Percentiles rank a stretch among this genome's conserved stretches.
Conservation (phyloP, 2,888 invertebrate genomes). For the Scrobipalpa costella region DNA sequence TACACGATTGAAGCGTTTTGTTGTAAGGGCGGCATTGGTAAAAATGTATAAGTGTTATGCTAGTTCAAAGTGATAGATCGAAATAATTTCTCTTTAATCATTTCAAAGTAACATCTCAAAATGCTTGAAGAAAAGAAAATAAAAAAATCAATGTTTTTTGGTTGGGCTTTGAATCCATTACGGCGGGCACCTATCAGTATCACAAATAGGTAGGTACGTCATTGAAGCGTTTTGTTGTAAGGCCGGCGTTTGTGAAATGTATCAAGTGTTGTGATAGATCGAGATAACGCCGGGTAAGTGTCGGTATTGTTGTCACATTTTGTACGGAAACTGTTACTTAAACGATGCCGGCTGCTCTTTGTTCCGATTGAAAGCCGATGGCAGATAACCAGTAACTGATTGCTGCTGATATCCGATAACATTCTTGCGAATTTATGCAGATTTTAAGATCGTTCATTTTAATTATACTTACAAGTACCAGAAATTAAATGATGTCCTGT, state of each 20-base stretch:
- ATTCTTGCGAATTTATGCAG: background rate
- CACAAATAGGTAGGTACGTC: too few species aligned
- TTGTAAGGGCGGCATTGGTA: too few species aligned
- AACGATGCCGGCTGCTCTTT: slow-evolving; percentile 19
- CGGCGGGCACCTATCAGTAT: background rate
- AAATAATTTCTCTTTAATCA: too few species aligned
- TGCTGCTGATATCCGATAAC: background rate
- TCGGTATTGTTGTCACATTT: slow-evolving; percentile 51
- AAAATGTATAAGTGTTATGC: too few species aligned
- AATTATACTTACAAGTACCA: too few species aligned
- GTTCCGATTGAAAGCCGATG: slow-evolving; percentile 16
- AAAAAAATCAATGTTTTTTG: background rate
- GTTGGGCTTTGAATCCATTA: background rate
- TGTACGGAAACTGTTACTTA: slow-evolving; percentile 33
- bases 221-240: slow-evolving; percentile 33
- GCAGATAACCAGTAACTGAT: slow-evolving; percentile 1
- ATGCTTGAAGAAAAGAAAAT: too few species aligned
- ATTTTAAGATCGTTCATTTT: background rate
- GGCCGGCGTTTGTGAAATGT: slow-evolving; percentile 55
- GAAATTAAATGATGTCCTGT: too few species aligned
- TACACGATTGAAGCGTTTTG: background rate
- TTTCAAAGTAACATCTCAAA: too few species aligned
- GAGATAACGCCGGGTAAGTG: slow-evolving; percentile 55
- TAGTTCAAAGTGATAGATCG: too few species aligned
- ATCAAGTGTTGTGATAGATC: slow-evolving; percentile 51